phyloP scores from a whole-genome alignment of 2,888 invertebrate genomes.

The Lydus trimaculatus region DNA sequence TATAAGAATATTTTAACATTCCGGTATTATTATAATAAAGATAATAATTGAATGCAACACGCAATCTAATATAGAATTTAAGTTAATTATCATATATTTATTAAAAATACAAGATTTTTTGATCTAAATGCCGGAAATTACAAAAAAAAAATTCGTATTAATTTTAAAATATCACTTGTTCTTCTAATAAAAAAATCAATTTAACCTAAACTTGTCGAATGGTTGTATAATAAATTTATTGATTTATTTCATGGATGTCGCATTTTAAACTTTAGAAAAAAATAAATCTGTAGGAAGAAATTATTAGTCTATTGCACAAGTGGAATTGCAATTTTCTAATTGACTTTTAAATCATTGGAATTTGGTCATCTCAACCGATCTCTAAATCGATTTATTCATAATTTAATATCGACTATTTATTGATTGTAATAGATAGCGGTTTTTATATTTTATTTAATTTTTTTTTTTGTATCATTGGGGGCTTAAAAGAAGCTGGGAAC shows the following conservation, averaged over 20 bases:
- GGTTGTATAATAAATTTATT: slow-evolving; percentile 30
- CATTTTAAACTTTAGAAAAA: slow-evolving; percentile 17
- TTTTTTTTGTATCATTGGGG: background rate
- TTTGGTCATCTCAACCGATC: slow-evolving; percentile 16
- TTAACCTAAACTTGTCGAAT: slow-evolving; percentile 22
- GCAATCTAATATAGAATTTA: background rate
- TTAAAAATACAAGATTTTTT: background rate
- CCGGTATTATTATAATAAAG: background rate
- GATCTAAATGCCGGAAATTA: slow-evolving; percentile 2
- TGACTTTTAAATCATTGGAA: slow-evolving; percentile 16
- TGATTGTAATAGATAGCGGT: background rate
- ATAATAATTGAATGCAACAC: background rate
- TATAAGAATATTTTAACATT: background rate
- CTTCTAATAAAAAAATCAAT: slow-evolving; percentile 20
- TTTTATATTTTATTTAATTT: background rate
- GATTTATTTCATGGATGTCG: slow-evolving; percentile 20
- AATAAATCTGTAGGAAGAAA: background rate
- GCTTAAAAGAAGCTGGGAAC: background rate
- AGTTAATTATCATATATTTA: background rate
- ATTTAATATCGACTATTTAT: background rate
- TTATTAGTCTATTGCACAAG: slow-evolving; percentile 24
- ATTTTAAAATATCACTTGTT: background rate
- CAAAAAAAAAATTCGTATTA: background rate
- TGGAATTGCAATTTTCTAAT: slow-evolving; percentile 27
- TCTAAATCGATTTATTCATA: background rate